Percentiles rank a stretch among this genome's conserved stretches.
These are phyloP conservation scores for Drosophila nr. perissopoda DNA, from an alignment of 2,888 invertebrate species.

Conservation along the genomic window DNA sequence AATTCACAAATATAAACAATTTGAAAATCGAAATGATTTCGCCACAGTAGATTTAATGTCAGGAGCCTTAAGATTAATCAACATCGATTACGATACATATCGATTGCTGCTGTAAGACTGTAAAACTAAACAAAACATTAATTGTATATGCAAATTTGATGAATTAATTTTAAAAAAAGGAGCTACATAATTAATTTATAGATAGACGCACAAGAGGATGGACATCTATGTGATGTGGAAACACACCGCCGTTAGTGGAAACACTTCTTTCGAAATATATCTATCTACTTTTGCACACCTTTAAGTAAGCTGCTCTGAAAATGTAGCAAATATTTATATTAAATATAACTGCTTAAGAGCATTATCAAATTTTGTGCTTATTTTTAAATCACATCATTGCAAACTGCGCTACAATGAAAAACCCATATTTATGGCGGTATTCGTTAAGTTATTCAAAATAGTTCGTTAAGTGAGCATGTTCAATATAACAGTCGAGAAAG, in stretches of 20 bases:
- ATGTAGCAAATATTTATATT: neutral
- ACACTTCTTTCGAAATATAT: neutral
- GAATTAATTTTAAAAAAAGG: neutral
- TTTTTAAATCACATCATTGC: neutral
- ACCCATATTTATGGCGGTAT: neutral
- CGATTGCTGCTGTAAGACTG: neutral
- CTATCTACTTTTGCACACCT: neutral
- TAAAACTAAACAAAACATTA: neutral
- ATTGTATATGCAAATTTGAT: neutral
- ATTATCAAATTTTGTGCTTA: neutral
- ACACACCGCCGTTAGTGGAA: neutral
- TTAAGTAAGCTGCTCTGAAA: neutral
- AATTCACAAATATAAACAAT: neutral
- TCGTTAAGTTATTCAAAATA: neutral
- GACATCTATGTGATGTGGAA: neutral
- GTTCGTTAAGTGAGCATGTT: conserved; percentile 21
- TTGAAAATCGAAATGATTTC: neutral
- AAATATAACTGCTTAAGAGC: neutral
- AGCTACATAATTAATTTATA: neutral
- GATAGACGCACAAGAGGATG: too few species aligned
- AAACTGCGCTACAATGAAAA: neutral
- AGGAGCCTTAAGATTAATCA: neutral
- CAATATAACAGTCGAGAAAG: neutral
- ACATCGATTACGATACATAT: neutral
- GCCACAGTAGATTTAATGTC: neutral